These are phyloP conservation scores for Channallabes apus DNA, from an alignment of 2,797 vertebrate species.

Conservation along the genomic window DNA sequence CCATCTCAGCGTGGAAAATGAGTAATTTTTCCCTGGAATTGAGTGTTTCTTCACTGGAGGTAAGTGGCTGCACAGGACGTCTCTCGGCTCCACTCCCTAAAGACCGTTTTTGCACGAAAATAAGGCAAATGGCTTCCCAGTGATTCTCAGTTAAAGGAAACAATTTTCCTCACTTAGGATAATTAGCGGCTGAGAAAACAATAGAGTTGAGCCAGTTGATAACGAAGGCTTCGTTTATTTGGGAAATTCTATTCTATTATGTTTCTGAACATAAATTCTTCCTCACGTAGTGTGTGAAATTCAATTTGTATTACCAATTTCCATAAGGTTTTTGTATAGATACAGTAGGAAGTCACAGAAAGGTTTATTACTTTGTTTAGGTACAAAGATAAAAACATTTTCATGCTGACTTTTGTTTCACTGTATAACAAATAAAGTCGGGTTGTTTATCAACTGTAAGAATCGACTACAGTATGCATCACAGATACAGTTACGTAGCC, in stretches of 20 bases:
- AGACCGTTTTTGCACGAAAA: background rate
- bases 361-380: background rate
- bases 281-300: background rate
- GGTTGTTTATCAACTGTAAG: background rate
- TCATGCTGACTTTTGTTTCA: background rate
- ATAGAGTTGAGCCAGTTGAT: background rate
- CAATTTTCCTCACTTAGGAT: constrained; percentile 13
- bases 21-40: constrained; percentile 36
- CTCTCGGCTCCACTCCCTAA: constrained; percentile 71
- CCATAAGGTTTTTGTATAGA: background rate
- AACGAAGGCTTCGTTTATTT: background rate
- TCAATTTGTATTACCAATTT: background rate
- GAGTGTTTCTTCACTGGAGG: constrained; percentile 54
- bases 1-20: constrained; percentile 50
- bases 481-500: background rate
- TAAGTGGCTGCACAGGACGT: constrained; percentile 77
- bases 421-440: background rate
- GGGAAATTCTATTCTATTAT: background rate
- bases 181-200: constrained; percentile 28
- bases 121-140: constrained; percentile 3
- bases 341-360: background rate
- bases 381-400: no score
- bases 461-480: background rate
- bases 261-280: background rate
- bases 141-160: constrained; percentile 20